Conservation (phyloP, 2,797 vertebrate genomes). For the Melanotaenia boesemani region DNA sequence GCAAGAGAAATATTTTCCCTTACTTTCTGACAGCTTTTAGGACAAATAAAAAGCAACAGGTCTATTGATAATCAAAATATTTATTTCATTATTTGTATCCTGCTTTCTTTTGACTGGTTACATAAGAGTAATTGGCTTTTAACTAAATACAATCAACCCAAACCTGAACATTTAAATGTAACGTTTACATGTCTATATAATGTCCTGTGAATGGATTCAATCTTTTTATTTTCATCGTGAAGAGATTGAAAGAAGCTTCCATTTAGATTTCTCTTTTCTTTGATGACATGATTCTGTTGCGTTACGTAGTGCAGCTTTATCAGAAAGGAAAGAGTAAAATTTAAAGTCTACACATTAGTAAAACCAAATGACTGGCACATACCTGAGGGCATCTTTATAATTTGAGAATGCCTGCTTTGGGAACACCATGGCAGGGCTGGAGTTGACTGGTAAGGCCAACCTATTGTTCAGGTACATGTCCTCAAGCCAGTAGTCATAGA, state of each 20-base stretch:
- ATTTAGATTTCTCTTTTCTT: background rate
- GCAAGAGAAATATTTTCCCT: background rate
- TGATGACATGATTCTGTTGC: background rate
- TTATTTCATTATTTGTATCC: background rate
- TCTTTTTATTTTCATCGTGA: accelerated
- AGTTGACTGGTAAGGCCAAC: slow-evolving; percentile 93
- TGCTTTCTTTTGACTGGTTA: background rate
- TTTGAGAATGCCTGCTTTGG: slow-evolving; percentile 90
- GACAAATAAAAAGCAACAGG: background rate
- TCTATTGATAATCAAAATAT: background rate
- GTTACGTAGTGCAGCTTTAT: background rate
- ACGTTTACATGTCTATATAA: background rate
- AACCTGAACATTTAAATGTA: accelerated
- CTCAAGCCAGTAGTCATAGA: slow-evolving; percentile 94
- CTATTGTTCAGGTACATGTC: slow-evolving; percentile 98
- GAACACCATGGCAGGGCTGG: slow-evolving; percentile 95
- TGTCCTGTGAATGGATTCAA: background rate
- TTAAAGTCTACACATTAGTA: background rate
- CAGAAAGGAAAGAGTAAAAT: background rate
- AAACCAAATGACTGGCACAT: slow-evolving; percentile 24
- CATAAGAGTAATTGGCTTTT: accelerated
- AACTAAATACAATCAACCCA: background rate
- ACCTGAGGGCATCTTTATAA: slow-evolving; percentile 90
- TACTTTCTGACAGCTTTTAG: background rate
- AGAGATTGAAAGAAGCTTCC: background rate